Conservation (phyloP, 2,797 vertebrate genomes). For the Poeciliopsis presidionis region DNA sequence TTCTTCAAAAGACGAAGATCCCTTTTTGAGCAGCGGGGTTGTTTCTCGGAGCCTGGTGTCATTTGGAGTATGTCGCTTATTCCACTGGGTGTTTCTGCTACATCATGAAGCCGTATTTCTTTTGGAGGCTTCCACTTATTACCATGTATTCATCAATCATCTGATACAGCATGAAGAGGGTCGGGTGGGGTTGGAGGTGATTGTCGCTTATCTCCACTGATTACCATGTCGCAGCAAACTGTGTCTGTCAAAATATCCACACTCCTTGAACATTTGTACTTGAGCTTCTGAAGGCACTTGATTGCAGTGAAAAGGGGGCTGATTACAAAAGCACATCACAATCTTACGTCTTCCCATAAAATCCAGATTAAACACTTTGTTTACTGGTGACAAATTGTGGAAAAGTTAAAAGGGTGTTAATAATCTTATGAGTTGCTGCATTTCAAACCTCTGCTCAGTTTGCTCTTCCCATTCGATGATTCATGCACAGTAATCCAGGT, state of each 20-base stretch:
- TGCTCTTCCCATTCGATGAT: slow-evolving; percentile 6
- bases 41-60: slow-evolving; percentile 20
- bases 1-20: slow-evolving; percentile 23
- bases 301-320: background rate
- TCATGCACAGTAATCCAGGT: background rate
- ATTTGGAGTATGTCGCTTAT: slow-evolving; percentile 29
- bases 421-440: background rate
- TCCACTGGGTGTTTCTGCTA: slow-evolving; percentile 15
- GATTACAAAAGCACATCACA: background rate
- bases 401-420: background rate
- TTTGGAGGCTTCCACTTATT: slow-evolving; percentile 1
- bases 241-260: background rate
- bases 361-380: background rate
- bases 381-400: background rate
- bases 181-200: background rate
- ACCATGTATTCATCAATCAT: background rate
- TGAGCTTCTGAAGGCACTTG: background rate
- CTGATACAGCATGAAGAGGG: background rate
- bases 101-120: slow-evolving; percentile 5
- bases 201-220: background rate
- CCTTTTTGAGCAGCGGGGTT: slow-evolving; percentile 10
- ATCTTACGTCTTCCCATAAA: background rate
- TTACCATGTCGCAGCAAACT: background rate
- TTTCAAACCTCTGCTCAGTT: background rate
- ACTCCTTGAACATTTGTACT: background rate